Evolutionary conservation across 2,113 vertebrate genomes (phyloP).

Genomic region (Brachyhypopomus gauderio): DNA sequence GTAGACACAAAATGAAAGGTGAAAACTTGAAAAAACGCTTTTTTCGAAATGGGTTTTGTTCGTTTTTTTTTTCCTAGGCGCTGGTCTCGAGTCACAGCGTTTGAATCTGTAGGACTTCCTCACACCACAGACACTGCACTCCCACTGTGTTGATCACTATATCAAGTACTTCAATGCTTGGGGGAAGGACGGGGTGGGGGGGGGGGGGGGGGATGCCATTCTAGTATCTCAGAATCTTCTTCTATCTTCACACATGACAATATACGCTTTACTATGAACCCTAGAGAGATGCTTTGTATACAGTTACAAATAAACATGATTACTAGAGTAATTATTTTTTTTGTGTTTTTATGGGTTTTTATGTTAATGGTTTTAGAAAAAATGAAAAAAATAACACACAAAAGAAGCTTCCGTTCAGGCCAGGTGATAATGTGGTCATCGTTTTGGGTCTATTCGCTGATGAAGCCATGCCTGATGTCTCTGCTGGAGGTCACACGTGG

Average conservation of each 20-base stretch:
- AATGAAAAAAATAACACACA: conserved; percentile 59
- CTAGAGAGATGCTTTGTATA: conserved; percentile 82
- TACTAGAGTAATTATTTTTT: conserved; percentile 64
- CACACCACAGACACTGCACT: conserved; percentile 72
- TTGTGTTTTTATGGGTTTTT: conserved; percentile 54
- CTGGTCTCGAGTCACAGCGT: conserved; percentile 71
- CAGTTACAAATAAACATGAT: conserved; percentile 78
- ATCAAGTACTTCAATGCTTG: conserved; percentile 68
- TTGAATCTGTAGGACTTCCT: conserved; percentile 77
- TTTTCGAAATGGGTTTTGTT: conserved; percentile 64
- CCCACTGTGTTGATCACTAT: conserved; percentile 59
- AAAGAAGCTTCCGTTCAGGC: conserved; percentile 72
- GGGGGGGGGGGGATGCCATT: conserved; percentile 67
- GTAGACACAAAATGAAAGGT: conserved; percentile 71
- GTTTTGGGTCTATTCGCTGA: conserved; percentile 66
- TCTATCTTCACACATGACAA: conserved; percentile 78
- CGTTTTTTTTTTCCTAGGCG: conserved; percentile 65
- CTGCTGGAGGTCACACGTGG: conserved; percentile 51
- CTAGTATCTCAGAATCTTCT: conserved; percentile 79
- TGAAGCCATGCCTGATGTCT: conserved; percentile 57
- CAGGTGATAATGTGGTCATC: conserved; percentile 81
- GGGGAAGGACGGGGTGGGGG: conserved; percentile 39
- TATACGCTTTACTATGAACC: conserved; percentile 84
- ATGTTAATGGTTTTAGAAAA: conserved; percentile 59
- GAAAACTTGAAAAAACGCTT: conserved; percentile 55